Evolutionary conservation across 2,888 invertebrate genomes (phyloP), one percentile per base, ranked within the genome.

Genomic region (Macrophya alboannulata): DNA sequence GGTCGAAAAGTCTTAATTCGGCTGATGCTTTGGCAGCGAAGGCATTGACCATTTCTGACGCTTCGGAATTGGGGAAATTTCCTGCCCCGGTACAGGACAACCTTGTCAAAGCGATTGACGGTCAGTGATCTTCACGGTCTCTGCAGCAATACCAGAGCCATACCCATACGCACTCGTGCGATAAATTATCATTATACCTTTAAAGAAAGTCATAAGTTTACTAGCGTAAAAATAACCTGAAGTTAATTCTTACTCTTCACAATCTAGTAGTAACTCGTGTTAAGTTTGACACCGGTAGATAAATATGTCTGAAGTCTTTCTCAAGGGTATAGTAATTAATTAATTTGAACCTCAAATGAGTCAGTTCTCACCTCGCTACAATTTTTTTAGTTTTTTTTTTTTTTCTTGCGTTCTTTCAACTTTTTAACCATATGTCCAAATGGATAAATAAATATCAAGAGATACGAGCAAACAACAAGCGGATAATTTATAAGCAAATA

Each of bases 1-100:
- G 98, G 77, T 97, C 97, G 86, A 98, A 97, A 93, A 97, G 97
- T 85, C 93, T 98, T 89, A 97, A 97, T 12, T 96, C 97, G 0
- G 96, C 97, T 0, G 97, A 97, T 91, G 96, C 96, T 15, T 91
- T 95, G 71, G 94, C 95, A 4, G 93, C 96, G 51, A 96, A 96
- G 48, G 96, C 96, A 1, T 90, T 92, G 77, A 92, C 90, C 72
- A 91, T 92, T 65, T 89, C 92, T 4, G 97, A 97, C 87, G 96
- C 96, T 3, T 96, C 97, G 0, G 97, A 97, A 90, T 95, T 98
- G 87, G 97, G 97, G 17, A 96, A 95, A 91, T 97, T 98, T 92
- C 95, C 97, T 45, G 94, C 95, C 0, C 97, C 97, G 88, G 96
- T 97, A 88, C 97, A 97, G 93, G 95, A 95, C 85, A 95, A 96